A percentile compares a stretch with the other conserved stretches of the same genome.
These are phyloP conservation scores for Gambusia holbrooki DNA, from an alignment of 2,113 vertebrate species.

Conservation along the genomic window DNA sequence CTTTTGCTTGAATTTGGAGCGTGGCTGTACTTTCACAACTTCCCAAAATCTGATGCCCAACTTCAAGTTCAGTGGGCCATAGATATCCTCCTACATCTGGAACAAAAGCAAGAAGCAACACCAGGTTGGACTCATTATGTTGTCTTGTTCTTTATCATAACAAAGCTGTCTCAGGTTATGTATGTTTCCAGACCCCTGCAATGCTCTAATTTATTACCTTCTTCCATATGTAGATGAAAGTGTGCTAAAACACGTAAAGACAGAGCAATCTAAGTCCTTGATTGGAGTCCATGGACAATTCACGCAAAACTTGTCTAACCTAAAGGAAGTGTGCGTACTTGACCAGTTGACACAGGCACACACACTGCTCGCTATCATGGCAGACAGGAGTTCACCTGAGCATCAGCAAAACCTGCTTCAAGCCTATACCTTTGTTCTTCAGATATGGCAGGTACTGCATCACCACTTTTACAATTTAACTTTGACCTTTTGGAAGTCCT, in stretches of 20 bases:
- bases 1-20: conserved; percentile 85
- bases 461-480: not conserved
- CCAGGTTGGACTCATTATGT: conserved; percentile 31
- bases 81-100: conserved; percentile 79
- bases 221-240: conserved; percentile 31
- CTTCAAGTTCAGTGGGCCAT: conserved; percentile 82
- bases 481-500: not conserved
- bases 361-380: conserved; percentile 82
- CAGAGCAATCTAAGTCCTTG: conserved; percentile 38
- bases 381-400: conserved; percentile 56
- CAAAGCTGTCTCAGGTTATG: not conserved
- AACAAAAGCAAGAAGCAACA: conserved; percentile 8
- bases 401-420: conserved; percentile 83
- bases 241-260: not conserved
- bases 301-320: conserved; percentile 60
- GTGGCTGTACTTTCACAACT: conserved; percentile 85
- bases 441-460: conserved; percentile 86
- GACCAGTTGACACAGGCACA: conserved; percentile 83
- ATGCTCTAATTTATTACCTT: not conserved
- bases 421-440: conserved; percentile 81
- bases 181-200: not conserved
- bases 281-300: conserved; percentile 40
- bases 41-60: conserved; percentile 74
- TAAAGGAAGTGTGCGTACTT: conserved; percentile 80
- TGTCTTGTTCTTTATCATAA: not conserved